Conservation (phyloP, 1,140 invertebrate genomes). For the Globodera ellingtonae region DNA sequence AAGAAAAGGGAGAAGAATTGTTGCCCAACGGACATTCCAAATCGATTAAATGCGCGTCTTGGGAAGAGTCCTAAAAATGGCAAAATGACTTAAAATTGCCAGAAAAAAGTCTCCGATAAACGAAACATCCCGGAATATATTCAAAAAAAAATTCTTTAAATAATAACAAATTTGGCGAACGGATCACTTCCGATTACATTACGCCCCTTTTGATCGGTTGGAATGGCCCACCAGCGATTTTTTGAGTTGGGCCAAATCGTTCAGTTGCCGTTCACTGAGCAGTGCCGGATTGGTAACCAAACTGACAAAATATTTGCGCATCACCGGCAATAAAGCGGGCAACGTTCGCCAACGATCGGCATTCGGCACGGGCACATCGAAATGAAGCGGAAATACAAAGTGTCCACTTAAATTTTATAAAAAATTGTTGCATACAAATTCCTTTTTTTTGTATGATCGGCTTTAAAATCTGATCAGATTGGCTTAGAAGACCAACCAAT, state of each 20-base stretch:
- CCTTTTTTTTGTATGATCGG: too few relatives aligned
- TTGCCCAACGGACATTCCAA: slow-evolving; percentile 19
- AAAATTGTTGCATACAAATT: slow-evolving; percentile 7
- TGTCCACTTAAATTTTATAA: slow-evolving; percentile 1
- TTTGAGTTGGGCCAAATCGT: slow-evolving; percentile 14
- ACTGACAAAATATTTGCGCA: slow-evolving; percentile 31
- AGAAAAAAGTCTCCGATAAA: too few relatives aligned
- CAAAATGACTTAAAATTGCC: not conserved
- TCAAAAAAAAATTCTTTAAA: too few relatives aligned
- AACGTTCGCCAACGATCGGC: slow-evolving; percentile 14
- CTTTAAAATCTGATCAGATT: too few relatives aligned
- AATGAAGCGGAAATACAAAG: slow-evolving; percentile 22
- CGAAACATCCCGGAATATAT: too few relatives aligned
- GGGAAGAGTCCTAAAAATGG: slow-evolving; percentile 11
- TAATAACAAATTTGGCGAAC: too few relatives aligned
- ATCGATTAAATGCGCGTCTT: slow-evolving; percentile 21
- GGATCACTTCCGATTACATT: too few relatives aligned
- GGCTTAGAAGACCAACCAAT: too few relatives aligned
- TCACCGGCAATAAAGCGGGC: slow-evolving; percentile 28
- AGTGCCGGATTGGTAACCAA: slow-evolving; percentile 5
- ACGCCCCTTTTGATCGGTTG: too few relatives aligned
- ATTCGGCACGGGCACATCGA: slow-evolving; percentile 20
- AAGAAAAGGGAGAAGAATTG: not conserved
- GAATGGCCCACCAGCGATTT: slow-evolving; percentile 10
- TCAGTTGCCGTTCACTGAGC: not conserved